Evolutionary conservation across 1,140 invertebrate species (phyloP), one percentile per base, ranked within the genome.

Genomic region (Hyles euphorbiae): DNA sequence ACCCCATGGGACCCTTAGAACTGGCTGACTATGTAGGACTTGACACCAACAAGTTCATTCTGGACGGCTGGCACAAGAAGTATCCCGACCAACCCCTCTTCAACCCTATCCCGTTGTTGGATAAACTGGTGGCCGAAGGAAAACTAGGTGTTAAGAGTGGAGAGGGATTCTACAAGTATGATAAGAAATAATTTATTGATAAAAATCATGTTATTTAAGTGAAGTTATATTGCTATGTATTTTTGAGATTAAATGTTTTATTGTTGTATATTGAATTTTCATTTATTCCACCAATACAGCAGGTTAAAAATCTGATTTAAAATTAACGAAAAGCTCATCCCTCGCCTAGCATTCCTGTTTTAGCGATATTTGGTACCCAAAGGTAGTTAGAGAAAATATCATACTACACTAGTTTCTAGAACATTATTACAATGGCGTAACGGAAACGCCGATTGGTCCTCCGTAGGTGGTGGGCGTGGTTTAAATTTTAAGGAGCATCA

Each of bases 1-100:
- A 96, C 86, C 95, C 95, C 10, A 96, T 97, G 95, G 96, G 96
- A 33, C 96, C 96, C 3, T 92, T 97, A 73, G 94, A 96, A 88
- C 81, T 96, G 33, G 83, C 92, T 7, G 95, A 97, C 89, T 96
- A 95, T 87, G 93, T 95, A 43, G 95, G 96, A 8, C 89, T 95
- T 32, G 96, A 96, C 74, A 94, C 93, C 8, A 91, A 91, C 43
- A 90, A 92, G 60, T 91, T 90, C 64, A 94, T 94, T 62, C 61
- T 94, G 5, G 89, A 93, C 50, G 93, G 95, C 54, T 98, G 96
- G 96, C 90, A 93, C 68, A 89, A 94, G 72, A 93, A 93, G 69
- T 95, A 91, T 74, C 96, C 96, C 0, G 91, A 96, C 34, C 92
- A 96, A 76, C 91, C 92, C 1, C 81, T 95, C 1, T 97, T 96